Base-by-base conservation (phyloP, 2,113 vertebrate genomes). In the Phalacrocorax pelagicus region DNA sequence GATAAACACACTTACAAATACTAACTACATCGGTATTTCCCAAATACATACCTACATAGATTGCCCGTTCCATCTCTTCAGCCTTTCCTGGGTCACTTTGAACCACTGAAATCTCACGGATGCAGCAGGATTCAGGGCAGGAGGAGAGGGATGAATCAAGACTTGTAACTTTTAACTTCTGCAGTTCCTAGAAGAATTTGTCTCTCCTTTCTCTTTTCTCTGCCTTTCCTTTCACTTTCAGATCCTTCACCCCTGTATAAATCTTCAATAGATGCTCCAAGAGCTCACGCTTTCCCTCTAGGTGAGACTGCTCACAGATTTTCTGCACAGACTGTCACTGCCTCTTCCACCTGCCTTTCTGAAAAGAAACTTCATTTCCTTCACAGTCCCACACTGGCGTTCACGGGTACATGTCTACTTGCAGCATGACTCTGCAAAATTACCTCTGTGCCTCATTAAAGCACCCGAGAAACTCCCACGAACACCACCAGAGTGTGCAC, bases 401-500 rank as follows among this genome's bases (percentile, higher is more conserved):
- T 90, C 79, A 82, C 5, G 7, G 62, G 36, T 82, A 73, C 44
- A 40, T 11, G 52, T 62, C 67, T 57, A 46, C 81, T 75, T 88
- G 71, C 81, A 93, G 74, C 40, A 72, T 93, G 92, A 91, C 62
- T 96, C 66, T 73, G 92, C 81, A 90, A 77, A 96, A 92, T 73
- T 92, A 88, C 75, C 47, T 73, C 54, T 58, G 67, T 61, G 51
- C 46, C 88, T 96, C 75, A 55, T 90, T 92, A 82, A 54, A 88
- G 67, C 10, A 29, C 20, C 27, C 67, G 22, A 62, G 92, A 82
- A 79, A 88, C 49, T 73, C 21, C 54, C 65, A 77, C 8, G 7
- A 85, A 66, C 21, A 82, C 13, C 55, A 29, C 34, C 2, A 1
- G 15, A 32, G 14, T 57, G 58, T 72, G 49, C 0, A 0, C 26